These are phyloP conservation scores for Hermaeophaga mercurialis DNA, from an alignment of 2,888 invertebrate species.

Conservation along the genomic window DNA sequence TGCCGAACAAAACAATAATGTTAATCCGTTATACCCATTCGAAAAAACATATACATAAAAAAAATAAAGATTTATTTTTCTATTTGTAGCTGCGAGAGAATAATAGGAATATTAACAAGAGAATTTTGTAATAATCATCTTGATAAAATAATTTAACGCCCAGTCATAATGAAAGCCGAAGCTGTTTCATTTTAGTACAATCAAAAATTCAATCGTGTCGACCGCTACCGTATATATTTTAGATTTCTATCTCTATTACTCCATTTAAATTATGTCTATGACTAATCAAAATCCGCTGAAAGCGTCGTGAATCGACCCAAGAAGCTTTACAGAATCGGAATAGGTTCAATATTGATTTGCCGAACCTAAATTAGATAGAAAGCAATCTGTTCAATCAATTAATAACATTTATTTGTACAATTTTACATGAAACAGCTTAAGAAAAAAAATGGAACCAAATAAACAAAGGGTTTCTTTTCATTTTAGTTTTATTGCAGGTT, in stretches of 20 bases:
- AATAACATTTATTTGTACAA: no score
- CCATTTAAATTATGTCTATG: conserved; percentile 59
- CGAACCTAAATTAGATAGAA: no score
- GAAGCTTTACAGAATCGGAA: conserved; percentile 5
- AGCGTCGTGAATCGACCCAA: conserved; percentile 49
- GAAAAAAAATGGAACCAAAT: no score
- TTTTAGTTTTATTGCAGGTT: no score
- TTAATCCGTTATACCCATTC: neutral
- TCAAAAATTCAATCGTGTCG: conserved; percentile 56
- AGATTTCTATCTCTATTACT: conserved; percentile 59
- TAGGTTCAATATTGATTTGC: neutral
- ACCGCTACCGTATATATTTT: conserved; percentile 58
- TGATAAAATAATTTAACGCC: conserved; percentile 51
- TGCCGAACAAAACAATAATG: conserved; percentile 2
- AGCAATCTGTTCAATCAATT: no score
- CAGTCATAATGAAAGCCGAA: conserved; percentile 53
- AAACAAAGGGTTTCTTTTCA: no score
- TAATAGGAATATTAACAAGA: conserved; percentile 26
- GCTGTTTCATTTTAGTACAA: conserved; percentile 56
- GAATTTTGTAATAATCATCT: conserved; percentile 40
- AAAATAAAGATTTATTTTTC: conserved; percentile 25
- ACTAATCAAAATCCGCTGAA: conserved; percentile 59
- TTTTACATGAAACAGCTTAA: no score
- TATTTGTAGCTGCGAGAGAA: conserved; percentile 14
- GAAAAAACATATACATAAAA: neutral